Evolutionary conservation across 2,113 vertebrate genomes (phyloP).

Genomic region (Embiotoca jacksoni): DNA sequence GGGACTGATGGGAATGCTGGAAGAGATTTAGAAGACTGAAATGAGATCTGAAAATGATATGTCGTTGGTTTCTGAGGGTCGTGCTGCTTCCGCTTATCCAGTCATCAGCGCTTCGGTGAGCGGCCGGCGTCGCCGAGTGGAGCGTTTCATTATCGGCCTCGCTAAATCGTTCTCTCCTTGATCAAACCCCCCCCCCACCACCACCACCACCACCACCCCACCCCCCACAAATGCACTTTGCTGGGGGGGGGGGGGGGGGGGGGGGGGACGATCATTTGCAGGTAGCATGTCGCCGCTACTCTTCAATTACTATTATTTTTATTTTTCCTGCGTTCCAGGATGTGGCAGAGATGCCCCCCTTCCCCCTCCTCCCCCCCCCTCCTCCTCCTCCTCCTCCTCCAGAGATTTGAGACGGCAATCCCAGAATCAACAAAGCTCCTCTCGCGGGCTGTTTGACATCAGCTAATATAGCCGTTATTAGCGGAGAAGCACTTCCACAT

Average conservation of each 20-base stretch:
- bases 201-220: too few species aligned
- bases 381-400: neutral
- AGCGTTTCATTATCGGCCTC: constrained; percentile 48
- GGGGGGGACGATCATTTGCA: too few species aligned
- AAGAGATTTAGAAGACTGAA: constrained; percentile 1
- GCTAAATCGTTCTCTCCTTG: constrained; percentile 29
- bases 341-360: constrained; percentile 6
- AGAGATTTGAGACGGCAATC: constrained; percentile 35
- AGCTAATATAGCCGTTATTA: constrained; percentile 55
- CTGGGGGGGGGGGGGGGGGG: too few species aligned
- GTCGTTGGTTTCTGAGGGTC: constrained; percentile 26
- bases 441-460: constrained; percentile 34
- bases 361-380: neutral
- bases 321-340: neutral
- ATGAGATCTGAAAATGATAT: constrained; percentile 46
- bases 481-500: constrained; percentile 40
- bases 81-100: constrained; percentile 31
- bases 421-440: constrained; percentile 6
- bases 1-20: neutral
- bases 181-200: too few species aligned
- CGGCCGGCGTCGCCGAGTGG: neutral
- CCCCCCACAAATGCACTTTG: too few species aligned
- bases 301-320: constrained; percentile 10
- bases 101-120: constrained; percentile 35
- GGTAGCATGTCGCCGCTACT: too few species aligned